Evolutionary conservation across 2,888 invertebrate genomes (phyloP), one percentile per base, ranked within the genome.

Genomic region (Plagodis pulveraria): DNA sequence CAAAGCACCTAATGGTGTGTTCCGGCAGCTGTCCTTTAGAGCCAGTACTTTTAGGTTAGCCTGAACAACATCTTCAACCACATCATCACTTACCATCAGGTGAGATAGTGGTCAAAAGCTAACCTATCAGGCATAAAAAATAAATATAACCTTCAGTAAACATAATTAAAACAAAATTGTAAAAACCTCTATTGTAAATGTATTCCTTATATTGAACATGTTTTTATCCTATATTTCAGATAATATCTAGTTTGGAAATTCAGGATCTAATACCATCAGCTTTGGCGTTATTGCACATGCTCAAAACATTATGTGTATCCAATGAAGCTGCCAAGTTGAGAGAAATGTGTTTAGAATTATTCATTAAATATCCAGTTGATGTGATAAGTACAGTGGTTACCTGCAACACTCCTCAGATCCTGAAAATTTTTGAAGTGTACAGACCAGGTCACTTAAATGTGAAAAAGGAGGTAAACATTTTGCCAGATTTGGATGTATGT

Each of bases 391-490:
- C 11, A 32, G 10, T 56, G 10, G 44, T 55, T 10, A 48, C 11
- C 5, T 12, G 36, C 10, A 33, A 51, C 40, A 51, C 40, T 11
- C 33, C 51, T 33, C 74, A 78, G 52, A 50, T 89, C 5, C 65
- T 80, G 50, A 78, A 83, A 61, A 57, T 84, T 12, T 68, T 84
- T 33, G 66, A 72, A 50, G 57, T 76, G 5, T n/a, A 49, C 34
- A 22, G 2, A 9, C 9, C 38, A 33, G 34, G 43, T 58, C 51
- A 33, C 22, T n/a, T n/a, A 46, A 45, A 38, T 38, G 38, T 38
- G 6, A 8, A 9, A 6, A 38, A 8, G 5, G 7, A 38, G 38
- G 38, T 38, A 8, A 22, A 22, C 4, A 22, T 22, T 22, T 22
- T 22, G 22, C 22, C 22, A 22, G 22, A 22, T 22, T 4, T 22